These are phyloP conservation scores for Salvator merianae DNA, from an alignment of 2,113 vertebrate genomes.

Conservation along the genomic window DNA sequence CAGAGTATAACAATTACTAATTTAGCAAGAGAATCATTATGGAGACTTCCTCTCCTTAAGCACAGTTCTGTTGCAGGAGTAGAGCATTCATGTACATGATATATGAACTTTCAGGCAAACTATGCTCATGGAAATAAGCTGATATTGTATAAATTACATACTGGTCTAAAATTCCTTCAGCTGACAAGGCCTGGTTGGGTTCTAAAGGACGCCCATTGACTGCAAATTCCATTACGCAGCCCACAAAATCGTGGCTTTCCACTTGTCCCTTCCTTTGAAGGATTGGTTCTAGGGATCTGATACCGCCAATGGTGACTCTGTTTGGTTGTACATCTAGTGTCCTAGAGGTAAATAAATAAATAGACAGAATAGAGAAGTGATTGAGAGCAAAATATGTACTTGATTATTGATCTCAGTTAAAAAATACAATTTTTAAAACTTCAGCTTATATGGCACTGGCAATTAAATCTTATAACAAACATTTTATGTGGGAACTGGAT, in stretches of 20 bases:
- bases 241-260: constrained; percentile 94
- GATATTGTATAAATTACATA: constrained; percentile 63
- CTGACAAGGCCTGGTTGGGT: constrained; percentile 90
- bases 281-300: constrained; percentile 87
- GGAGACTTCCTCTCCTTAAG: neutral
- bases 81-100: neutral
- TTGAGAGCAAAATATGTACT: neutral
- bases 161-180: constrained; percentile 93
- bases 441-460: too few species aligned
- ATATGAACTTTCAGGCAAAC: neutral
- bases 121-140: neutral
- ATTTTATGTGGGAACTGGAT: neutral
- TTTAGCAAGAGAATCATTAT: neutral
- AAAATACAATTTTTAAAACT: neutral
- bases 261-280: constrained; percentile 92
- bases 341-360: constrained; percentile 74
- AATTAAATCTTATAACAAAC: neutral
- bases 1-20: neutral
- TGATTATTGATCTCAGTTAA: neutral
- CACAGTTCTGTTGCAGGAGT: neutral
- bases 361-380: neutral
- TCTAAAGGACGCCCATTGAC: constrained; percentile 96
- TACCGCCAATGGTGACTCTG: constrained; percentile 90
- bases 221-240: constrained; percentile 98
- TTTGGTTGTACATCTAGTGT: constrained; percentile 96